Evolutionary conservation across 2,888 invertebrate genomes (phyloP).

Genomic region (Scrobipalpa costella): DNA sequence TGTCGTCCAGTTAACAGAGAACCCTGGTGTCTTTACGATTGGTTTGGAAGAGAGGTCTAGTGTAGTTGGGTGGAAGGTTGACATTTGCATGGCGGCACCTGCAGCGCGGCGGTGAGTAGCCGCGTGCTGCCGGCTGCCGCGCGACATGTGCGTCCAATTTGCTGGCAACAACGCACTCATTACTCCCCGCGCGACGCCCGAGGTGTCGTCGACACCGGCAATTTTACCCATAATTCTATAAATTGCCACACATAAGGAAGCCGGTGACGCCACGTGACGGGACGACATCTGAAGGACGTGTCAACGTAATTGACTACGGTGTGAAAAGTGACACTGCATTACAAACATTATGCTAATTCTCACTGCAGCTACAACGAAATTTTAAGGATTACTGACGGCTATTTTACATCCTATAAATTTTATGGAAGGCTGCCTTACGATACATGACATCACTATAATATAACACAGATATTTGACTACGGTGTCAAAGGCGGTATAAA

Average conservation of each 20-base stretch:
- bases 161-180: constrained; percentile 70
- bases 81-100: constrained; percentile 59
- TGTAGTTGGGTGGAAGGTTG: constrained; percentile 40
- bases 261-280: constrained; percentile 42
- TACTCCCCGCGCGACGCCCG: constrained; percentile 67
- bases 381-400: neutral
- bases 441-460: no score
- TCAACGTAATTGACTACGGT: constrained; percentile 31
- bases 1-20: constrained; percentile 28
- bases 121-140: constrained; percentile 66
- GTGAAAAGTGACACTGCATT: constrained; percentile 13
- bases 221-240: constrained; percentile 71
- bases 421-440: no score
- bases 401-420: no score
- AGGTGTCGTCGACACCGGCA: constrained; percentile 70
- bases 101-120: constrained; percentile 57
- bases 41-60: constrained; percentile 31
- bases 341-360: neutral
- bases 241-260: constrained; percentile 59
- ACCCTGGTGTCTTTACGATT: neutral
- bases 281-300: constrained; percentile 45
- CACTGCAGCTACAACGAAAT: neutral
- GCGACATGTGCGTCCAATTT: constrained; percentile 79
- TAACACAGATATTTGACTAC: no score
- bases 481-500: no score